These are phyloP conservation scores for Oceanodroma leucorhoa DNA, from an alignment of 2,797 vertebrate species.

Conservation along the genomic window DNA sequence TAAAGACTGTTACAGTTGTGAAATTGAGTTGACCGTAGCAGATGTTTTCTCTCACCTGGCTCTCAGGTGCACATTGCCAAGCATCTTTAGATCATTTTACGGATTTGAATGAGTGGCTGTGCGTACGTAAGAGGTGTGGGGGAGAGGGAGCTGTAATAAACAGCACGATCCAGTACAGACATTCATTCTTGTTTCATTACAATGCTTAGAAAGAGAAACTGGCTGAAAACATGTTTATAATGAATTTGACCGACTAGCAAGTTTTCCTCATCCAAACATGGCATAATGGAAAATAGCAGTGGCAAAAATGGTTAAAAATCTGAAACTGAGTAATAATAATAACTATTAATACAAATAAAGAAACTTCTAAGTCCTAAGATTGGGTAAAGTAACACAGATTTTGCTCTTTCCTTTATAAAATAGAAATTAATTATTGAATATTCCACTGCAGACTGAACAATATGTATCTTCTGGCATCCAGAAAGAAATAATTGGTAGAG, in stretches of 20 bases:
- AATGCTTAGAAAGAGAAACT: neutral
- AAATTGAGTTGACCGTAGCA: neutral
- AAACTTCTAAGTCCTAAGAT: neutral
- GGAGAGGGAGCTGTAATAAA: neutral
- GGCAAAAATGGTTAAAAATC: neutral
- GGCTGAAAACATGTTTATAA: neutral
- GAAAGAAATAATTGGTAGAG: neutral
- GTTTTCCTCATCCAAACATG: neutral
- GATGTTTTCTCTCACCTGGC: neutral
- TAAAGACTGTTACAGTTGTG: neutral
- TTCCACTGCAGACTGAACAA: neutral
- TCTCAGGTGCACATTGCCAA: neutral
- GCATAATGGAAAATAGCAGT: neutral
- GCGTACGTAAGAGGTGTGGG: neutral
- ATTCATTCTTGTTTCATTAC: neutral
- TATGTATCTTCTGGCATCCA: neutral
- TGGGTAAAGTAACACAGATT: neutral
- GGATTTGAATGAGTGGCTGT: neutral
- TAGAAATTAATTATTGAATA: neutral
- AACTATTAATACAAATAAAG: neutral
- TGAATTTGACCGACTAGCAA: neutral
- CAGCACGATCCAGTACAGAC: rapidly evolving
- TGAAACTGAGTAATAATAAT: neutral
- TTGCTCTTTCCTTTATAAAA: neutral
- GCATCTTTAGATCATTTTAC: neutral